Percentiles rank a stretch among this genome's conserved stretches.
These are phyloP conservation scores for Catagonus wagneri DNA, from an alignment of 2,113 vertebrate species.

Conservation along the genomic window DNA sequence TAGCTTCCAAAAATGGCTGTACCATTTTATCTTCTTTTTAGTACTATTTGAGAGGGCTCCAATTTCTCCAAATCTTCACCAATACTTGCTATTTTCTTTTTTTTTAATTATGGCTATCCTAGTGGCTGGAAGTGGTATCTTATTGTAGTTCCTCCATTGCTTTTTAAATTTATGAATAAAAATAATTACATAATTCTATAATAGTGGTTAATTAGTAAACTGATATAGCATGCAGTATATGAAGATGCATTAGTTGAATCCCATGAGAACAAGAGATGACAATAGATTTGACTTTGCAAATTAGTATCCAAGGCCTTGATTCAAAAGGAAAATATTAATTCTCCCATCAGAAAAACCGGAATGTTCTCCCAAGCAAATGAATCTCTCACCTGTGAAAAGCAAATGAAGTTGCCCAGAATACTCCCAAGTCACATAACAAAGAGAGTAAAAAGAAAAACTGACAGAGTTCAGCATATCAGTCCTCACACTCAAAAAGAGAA, in stretches of 20 bases:
- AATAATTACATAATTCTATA: background rate
- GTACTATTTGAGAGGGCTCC: background rate
- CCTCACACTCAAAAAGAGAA: background rate
- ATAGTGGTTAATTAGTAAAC: background rate
- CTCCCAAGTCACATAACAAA: background rate
- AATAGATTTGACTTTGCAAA: background rate
- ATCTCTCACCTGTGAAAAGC: background rate
- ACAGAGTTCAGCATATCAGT: background rate
- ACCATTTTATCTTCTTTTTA: background rate
- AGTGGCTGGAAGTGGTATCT: background rate
- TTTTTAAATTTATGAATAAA: constrained; percentile 39
- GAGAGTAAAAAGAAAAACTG: background rate
- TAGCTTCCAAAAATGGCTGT: background rate
- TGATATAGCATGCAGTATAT: background rate
- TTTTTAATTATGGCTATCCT: background rate
- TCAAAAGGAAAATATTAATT: background rate
- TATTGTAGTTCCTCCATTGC: background rate
- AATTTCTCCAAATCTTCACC: background rate
- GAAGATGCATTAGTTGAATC: background rate
- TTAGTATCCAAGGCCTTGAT: background rate
- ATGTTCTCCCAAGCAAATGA: background rate
- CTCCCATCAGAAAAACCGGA: background rate
- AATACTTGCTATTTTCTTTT: background rate
- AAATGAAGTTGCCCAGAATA: background rate
- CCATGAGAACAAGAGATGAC: background rate